phyloP scores from a whole-genome alignment of 2,888 invertebrate species.

The Rhagium mordax region DNA sequence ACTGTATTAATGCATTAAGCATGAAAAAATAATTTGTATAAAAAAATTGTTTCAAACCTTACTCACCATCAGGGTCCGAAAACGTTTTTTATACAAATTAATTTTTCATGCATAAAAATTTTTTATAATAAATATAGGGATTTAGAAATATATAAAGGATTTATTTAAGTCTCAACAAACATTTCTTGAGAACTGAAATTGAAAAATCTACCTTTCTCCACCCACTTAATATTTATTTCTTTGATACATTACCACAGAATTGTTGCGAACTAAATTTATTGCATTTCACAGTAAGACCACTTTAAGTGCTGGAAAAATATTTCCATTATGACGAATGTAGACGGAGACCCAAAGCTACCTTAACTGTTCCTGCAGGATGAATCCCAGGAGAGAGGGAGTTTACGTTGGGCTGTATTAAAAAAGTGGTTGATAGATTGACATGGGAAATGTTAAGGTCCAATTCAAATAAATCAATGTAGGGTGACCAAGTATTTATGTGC shows the following conservation, averaged over 20 bases:
- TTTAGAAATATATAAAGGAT: too few species aligned
- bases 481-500: slow-evolving; percentile 10
- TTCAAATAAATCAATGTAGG: slow-evolving; percentile 17
- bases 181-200: too few species aligned
- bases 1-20: too few species aligned
- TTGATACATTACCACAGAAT: background rate
- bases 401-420: slow-evolving; percentile 12
- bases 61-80: too few species aligned
- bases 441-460: slow-evolving; percentile 23
- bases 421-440: slow-evolving; percentile 15
- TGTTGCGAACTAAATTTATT: background rate
- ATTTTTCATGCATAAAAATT: too few species aligned
- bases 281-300: background rate
- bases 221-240: too few species aligned
- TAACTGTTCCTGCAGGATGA: background rate
- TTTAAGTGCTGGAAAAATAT: background rate
- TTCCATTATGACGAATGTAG: slow-evolving; percentile 5
- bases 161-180: too few species aligned
- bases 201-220: background rate
- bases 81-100: too few species aligned
- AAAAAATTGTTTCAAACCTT: too few species aligned
- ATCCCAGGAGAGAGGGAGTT: background rate
- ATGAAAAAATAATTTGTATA: too few species aligned
- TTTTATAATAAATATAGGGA: too few species aligned
- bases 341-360: background rate